Conservation (phyloP, 1,140 invertebrate genomes). For the Ceratitis capitata region DNA sequence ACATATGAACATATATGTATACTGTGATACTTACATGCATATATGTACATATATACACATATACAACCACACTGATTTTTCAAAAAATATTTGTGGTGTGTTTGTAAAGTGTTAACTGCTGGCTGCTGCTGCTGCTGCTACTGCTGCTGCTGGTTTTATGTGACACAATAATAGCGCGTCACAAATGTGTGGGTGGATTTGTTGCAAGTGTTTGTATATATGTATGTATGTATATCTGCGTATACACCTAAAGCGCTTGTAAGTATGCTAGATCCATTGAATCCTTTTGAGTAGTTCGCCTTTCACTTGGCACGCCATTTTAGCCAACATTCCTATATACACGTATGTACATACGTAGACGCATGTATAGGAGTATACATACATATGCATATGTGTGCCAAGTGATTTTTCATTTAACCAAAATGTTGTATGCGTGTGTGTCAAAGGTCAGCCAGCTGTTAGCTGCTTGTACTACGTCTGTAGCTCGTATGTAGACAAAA, state of each 20-base stretch:
- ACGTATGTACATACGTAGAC: background rate
- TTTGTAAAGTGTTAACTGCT: background rate
- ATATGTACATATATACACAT: background rate
- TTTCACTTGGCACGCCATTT: constrained; percentile 23
- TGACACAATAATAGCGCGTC: background rate
- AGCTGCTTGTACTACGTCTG: background rate
- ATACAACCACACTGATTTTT: background rate
- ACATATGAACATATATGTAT: background rate
- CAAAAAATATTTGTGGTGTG: background rate
- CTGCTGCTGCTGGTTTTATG: background rate
- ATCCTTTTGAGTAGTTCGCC: background rate
- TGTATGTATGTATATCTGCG: background rate
- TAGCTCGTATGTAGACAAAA: background rate
- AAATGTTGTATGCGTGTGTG: background rate
- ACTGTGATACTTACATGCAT: too few species aligned
- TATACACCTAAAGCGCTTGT: background rate
- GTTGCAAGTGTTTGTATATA: background rate
- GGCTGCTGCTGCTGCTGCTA: background rate
- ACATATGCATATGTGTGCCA: background rate
- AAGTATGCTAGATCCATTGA: background rate
- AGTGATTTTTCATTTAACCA: background rate
- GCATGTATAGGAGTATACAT: background rate
- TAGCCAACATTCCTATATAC: background rate
- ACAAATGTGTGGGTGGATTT: background rate
- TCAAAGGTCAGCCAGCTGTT: constrained; percentile 32